Evolutionary conservation across 2,113 vertebrate genomes (phyloP).

Genomic region (Passer domesticus): DNA sequence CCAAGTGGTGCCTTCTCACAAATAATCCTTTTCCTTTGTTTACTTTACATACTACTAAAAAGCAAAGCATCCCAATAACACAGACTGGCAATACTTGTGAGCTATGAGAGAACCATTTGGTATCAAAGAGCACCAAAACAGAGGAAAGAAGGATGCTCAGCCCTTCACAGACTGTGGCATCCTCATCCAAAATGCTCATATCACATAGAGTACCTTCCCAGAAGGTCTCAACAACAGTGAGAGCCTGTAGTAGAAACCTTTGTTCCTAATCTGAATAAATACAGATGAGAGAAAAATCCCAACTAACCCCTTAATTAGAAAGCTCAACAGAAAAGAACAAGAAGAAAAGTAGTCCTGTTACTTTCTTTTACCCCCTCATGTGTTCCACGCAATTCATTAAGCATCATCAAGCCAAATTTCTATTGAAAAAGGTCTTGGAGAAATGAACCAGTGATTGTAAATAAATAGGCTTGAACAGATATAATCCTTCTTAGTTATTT

Average conservation of each 20-base stretch:
- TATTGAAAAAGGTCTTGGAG: background rate
- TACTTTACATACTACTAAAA: background rate
- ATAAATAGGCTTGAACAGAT: background rate
- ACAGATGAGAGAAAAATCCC: background rate
- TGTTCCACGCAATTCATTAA: background rate
- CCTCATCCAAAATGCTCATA: background rate
- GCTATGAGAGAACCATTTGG: background rate
- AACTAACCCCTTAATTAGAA: background rate
- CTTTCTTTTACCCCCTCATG: rapidly evolving
- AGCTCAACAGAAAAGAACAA: background rate
- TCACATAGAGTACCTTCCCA: background rate
- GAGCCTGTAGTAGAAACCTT: background rate
- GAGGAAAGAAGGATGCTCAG: background rate
- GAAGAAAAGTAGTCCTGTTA: background rate
- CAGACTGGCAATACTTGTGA: rapidly evolving
- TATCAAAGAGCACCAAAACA: background rate
- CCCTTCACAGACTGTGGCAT: background rate
- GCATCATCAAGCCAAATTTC: background rate
- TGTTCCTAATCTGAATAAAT: background rate
- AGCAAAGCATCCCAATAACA: background rate
- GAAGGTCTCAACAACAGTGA: background rate
- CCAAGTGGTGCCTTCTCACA: background rate
- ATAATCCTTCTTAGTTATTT: background rate
- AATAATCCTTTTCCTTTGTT: background rate
- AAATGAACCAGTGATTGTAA: background rate